phyloP scores from a whole-genome alignment of 1,140 invertebrate genomes.

The Trichoplusia ni region DNA sequence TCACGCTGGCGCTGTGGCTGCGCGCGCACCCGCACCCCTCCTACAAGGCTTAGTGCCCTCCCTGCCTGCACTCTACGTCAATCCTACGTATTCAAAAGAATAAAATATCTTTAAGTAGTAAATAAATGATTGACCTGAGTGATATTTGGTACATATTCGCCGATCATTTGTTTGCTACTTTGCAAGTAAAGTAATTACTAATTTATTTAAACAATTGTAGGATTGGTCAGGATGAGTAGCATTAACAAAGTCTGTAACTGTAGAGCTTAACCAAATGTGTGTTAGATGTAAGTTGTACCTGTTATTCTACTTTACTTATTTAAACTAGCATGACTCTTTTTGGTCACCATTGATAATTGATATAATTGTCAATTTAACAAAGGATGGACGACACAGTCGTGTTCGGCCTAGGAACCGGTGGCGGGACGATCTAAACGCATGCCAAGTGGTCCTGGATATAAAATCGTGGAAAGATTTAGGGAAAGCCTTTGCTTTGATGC shows the following conservation, averaged over 20 bases:
- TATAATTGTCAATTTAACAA: not conserved
- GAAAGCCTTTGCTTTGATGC: too few species aligned
- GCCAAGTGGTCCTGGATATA: too few species aligned
- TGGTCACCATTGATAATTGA: not conserved
- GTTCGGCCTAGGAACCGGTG: too few species aligned
- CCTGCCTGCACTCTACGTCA: not conserved
- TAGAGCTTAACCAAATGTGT: conserved; percentile 54
- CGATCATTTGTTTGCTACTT: too few species aligned
- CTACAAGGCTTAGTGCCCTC: conserved; percentile 48
- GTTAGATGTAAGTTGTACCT: conserved; percentile 41
- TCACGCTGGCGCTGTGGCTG: conserved; percentile 56
- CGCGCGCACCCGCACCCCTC: conserved; percentile 42
- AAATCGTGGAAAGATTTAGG: too few species aligned
- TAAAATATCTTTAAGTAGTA: too few species aligned
- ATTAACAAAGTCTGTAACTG: conserved; percentile 21
- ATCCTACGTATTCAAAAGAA: too few species aligned
- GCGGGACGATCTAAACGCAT: too few species aligned
- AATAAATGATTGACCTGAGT: too few species aligned
- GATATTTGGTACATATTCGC: too few species aligned
- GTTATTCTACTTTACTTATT: not conserved
- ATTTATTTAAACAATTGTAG: not conserved
- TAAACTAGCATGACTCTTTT: not conserved
- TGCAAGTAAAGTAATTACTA: too few species aligned
- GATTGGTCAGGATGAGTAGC: not conserved
- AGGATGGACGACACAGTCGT: too few species aligned